These are phyloP conservation scores for Lutjanus erythropterus DNA, from an alignment of 2,113 vertebrate genomes.

Conservation along the genomic window DNA sequence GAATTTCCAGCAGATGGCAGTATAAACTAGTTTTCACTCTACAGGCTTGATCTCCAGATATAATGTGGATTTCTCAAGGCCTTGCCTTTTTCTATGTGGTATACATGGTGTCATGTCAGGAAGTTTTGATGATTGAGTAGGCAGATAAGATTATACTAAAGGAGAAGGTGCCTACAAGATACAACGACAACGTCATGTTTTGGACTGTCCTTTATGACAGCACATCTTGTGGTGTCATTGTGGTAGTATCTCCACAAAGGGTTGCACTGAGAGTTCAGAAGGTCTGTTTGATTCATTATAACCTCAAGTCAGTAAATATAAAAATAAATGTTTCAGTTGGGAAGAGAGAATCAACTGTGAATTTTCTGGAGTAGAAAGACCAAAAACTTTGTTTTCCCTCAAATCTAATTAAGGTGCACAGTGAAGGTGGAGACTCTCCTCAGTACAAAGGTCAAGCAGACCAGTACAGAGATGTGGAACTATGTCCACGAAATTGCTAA, in stretches of 20 bases:
- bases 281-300: not conserved
- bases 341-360: not conserved
- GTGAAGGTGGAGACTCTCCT: not conserved
- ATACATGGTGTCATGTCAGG: not conserved
- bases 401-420: constrained; percentile 6
- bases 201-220: not conserved
- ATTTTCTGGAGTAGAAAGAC: not conserved
- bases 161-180: not conserved
- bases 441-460: not conserved
- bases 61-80: not conserved
- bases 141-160: not conserved
- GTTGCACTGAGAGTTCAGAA: not conserved
- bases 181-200: not conserved
- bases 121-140: not conserved
- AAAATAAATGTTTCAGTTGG: not conserved
- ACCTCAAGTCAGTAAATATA: constrained; percentile 6
- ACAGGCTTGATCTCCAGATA: not conserved
- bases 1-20: constrained; percentile 68
- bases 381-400: not conserved
- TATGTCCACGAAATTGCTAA: not conserved
- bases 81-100: not conserved
- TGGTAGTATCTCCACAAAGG: not conserved
- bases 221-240: not conserved
- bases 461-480: not conserved
- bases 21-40: constrained; percentile 10